Evolutionary conservation across 2,113 vertebrate species (phyloP).

Genomic region (Gorilla gorilla): DNA sequence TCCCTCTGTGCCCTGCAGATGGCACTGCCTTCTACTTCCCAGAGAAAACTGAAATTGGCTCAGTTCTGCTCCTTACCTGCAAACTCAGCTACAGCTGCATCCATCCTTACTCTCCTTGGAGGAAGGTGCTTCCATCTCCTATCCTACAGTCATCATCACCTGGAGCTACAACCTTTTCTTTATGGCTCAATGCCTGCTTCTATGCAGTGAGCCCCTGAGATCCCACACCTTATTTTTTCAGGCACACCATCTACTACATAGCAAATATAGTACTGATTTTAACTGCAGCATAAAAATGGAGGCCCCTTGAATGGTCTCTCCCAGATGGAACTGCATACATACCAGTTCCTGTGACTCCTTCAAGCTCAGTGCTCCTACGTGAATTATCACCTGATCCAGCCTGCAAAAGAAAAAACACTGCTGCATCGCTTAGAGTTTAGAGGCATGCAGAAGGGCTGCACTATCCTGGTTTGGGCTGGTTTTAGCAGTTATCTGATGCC

Average conservation of each 20-base stretch:
- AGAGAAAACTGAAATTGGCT: background rate
- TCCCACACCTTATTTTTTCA: background rate
- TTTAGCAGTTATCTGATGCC: background rate
- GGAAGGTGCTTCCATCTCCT: background rate
- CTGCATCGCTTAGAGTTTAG: background rate
- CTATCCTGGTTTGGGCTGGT: background rate
- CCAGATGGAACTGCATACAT: conserved; percentile 43
- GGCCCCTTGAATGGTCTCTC: background rate
- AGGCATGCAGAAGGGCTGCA: background rate
- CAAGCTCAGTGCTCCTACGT: conserved; percentile 94
- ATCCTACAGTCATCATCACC: background rate
- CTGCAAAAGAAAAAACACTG: conserved; percentile 80
- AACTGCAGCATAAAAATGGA: background rate
- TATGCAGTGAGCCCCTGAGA: background rate
- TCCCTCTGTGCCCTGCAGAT: background rate
- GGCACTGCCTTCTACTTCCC: background rate
- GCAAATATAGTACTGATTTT: background rate
- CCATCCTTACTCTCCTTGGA: background rate
- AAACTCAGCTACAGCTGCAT: background rate
- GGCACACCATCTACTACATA: background rate
- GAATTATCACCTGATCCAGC: conserved; percentile 92
- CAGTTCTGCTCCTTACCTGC: background rate
- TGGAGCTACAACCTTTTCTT: background rate
- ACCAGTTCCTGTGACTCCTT: conserved; percentile 94
- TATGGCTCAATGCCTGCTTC: background rate